Percentiles rank a stretch among this genome's conserved stretches.
These are phyloP conservation scores for Standfussiana lucernea DNA, from an alignment of 2,888 invertebrate genomes.

Conservation along the genomic window DNA sequence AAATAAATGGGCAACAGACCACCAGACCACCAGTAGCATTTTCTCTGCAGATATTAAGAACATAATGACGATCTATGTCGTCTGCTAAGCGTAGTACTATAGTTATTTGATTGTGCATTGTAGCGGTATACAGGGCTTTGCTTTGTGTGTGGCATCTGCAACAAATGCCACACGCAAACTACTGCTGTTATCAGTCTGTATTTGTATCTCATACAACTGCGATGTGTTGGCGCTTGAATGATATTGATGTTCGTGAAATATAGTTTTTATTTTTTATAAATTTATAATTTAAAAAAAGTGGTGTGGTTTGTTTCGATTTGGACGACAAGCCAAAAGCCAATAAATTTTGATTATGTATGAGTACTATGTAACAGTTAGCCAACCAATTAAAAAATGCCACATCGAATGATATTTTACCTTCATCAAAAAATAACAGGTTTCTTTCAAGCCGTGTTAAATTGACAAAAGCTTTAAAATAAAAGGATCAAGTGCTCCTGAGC, in stretches of 20 bases:
- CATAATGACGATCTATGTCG: too few relatives aligned
- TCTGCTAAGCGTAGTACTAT: neutral
- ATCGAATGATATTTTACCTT: neutral
- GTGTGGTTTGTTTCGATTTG: neutral
- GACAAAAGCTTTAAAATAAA: conserved; percentile 5
- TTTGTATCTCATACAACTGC: neutral
- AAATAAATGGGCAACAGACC: neutral
- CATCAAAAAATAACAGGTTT: neutral
- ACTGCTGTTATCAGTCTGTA: too few relatives aligned
- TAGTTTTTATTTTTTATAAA: too few relatives aligned
- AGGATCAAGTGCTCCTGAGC: too few relatives aligned
- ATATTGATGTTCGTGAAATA: neutral
- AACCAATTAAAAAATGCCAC: neutral
- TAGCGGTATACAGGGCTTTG: neutral
- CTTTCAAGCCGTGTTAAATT: neutral
- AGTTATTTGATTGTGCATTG: conserved; percentile 3
- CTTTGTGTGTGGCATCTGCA: neutral
- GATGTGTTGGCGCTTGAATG: neutral
- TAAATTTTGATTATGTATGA: too few relatives aligned
- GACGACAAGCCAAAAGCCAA: too few relatives aligned
- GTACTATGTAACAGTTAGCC: accelerated
- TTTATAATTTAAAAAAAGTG: too few relatives aligned
- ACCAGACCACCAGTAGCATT: neutral
- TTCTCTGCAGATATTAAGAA: neutral
- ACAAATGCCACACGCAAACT: too few relatives aligned